Conservation (phyloP, 2,113 vertebrate species). For the Podocnemis expansa region DNA sequence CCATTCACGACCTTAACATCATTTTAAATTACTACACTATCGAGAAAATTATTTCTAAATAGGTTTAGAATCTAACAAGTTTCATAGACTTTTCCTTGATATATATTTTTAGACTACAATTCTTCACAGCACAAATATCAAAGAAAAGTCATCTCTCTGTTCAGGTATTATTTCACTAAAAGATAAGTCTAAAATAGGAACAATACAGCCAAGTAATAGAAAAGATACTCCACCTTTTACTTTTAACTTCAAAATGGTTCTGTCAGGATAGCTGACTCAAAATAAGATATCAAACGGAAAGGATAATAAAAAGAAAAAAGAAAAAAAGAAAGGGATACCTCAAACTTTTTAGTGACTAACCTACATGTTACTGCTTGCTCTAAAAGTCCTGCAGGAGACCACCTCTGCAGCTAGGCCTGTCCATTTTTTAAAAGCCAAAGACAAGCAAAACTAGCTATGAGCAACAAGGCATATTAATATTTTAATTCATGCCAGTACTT, state of each 20-base stretch:
- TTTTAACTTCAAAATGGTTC: slow-evolving; percentile 27
- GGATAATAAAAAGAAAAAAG: no score
- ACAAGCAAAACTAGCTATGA: slow-evolving; percentile 42
- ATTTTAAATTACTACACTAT: not conserved
- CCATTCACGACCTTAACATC: not conserved
- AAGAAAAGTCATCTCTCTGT: slow-evolving; percentile 8
- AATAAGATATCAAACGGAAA: slow-evolving; percentile 5
- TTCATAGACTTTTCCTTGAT: not conserved
- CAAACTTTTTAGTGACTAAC: slow-evolving; percentile 12
- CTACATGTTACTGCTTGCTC: slow-evolving; percentile 13
- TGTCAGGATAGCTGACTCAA: not conserved
- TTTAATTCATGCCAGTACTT: slow-evolving; percentile 38
- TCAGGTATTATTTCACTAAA: slow-evolving; percentile 21
- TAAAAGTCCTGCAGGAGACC: slow-evolving; percentile 13
- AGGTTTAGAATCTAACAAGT: not conserved
- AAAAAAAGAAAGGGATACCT: not conserved
- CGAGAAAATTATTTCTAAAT: not conserved
- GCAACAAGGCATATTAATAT: slow-evolving; percentile 40
- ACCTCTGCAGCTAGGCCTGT: slow-evolving; percentile 21
- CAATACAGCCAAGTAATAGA: not conserved
- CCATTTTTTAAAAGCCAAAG: slow-evolving; percentile 38
- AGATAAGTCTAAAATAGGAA: not conserved
- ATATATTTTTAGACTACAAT: not conserved
- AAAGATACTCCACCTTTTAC: not conserved
- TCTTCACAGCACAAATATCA: not conserved